Percentiles rank a stretch among this genome's conserved stretches.
phyloP scores from a whole-genome alignment of 2,888 invertebrate genomes.

The Heliothis peltigera region DNA sequence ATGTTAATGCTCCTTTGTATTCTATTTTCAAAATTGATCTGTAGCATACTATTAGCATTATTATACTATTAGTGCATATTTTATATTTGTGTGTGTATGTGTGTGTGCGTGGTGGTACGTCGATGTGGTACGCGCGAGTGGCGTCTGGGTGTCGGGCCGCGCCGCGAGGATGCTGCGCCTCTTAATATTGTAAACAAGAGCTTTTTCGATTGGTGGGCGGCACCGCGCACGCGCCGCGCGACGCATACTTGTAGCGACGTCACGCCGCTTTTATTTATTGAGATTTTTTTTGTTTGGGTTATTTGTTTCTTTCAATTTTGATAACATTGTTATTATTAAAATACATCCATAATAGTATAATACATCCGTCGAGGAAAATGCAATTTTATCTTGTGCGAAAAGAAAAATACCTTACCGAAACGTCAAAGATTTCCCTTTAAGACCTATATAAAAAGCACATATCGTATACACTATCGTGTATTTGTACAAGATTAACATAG shows the following conservation, averaged over 20 bases:
- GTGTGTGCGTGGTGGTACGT: conserved; percentile 31
- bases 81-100: conserved; percentile 20
- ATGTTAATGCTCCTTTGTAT: neutral
- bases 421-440: neutral
- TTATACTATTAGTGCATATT: conserved; percentile 5
- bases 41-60: neutral
- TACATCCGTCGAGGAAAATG: neutral
- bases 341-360: neutral
- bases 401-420: neutral
- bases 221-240: conserved; percentile 77
- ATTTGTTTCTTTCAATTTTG: neutral
- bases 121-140: conserved; percentile 57
- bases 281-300: neutral
- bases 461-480: neutral
- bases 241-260: conserved; percentile 73
- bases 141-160: conserved; percentile 73
- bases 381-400: neutral
- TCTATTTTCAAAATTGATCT: neutral
- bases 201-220: conserved; percentile 85
- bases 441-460: neutral
- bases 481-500: neutral
- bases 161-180: conserved; percentile 80
- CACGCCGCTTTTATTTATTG: conserved; percentile 23
- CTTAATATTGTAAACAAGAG: conserved; percentile 87
- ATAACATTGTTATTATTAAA: neutral